phyloP scores from a whole-genome alignment of 2,113 vertebrate genomes.

The Eretmodus cyanostictus region DNA sequence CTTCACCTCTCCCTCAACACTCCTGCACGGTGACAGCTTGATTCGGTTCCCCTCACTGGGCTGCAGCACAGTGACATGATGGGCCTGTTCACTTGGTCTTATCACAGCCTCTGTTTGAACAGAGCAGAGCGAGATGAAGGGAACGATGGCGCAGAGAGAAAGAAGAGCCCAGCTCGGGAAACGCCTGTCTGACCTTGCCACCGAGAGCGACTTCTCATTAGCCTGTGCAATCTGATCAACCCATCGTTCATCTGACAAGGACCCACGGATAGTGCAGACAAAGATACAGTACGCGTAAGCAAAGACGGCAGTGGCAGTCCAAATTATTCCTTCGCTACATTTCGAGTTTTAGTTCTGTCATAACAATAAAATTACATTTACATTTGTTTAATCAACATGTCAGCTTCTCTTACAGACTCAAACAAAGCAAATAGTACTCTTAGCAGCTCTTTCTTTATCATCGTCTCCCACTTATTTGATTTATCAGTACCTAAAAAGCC shows the following conservation, averaged over 20 bases:
- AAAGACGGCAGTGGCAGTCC: neutral
- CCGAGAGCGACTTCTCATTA: slow-evolving; percentile 90
- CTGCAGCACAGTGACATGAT: slow-evolving; percentile 85
- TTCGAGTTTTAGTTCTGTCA: neutral
- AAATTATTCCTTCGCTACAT: neutral
- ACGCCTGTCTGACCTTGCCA: slow-evolving; percentile 89
- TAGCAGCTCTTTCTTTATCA: neutral
- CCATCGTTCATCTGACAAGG: slow-evolving; percentile 37
- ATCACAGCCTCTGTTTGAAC: slow-evolving; percentile 84
- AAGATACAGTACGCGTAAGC: slow-evolving; percentile 13
- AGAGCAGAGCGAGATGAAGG: slow-evolving; percentile 19
- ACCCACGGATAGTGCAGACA: slow-evolving; percentile 17
- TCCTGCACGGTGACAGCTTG: slow-evolving; percentile 87
- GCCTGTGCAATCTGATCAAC: slow-evolving; percentile 81
- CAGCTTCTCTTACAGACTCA: neutral
- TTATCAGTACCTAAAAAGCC: neutral
- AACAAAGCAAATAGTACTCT: neutral
- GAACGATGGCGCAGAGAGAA: slow-evolving; percentile 65
- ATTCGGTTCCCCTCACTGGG: slow-evolving; percentile 86
- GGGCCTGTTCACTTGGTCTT: slow-evolving; percentile 88
- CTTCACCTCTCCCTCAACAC: slow-evolving; percentile 62
- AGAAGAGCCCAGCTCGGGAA: slow-evolving; percentile 83
- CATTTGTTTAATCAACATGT: neutral
- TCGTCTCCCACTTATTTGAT: neutral
- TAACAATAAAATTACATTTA: neutral